Evolutionary conservation across 2,113 vertebrate species (phyloP), one percentile per base, ranked within the genome.

Genomic region (Cyanoliseus patagonus): DNA sequence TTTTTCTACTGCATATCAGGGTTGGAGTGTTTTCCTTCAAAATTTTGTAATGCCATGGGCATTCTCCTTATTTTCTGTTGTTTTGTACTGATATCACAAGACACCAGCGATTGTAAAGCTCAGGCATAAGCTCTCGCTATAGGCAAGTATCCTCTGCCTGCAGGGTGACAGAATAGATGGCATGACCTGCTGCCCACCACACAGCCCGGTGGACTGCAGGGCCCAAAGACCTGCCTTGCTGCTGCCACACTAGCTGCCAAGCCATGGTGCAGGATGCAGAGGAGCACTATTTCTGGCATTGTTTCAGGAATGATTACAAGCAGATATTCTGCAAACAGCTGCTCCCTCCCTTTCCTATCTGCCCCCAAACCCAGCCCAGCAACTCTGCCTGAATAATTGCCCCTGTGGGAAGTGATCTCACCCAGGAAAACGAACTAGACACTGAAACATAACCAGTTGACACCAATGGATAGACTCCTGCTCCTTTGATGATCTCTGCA

Each of bases 161-260:
- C 35, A 18, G 35, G 17, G 46, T 63, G 70, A 23, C 16, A 3
- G 31, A 7, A 10, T 2, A 25, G 39, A 0, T 46, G 35, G 8
- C 63, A 28, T 17, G 5, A 2, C 0, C 0, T 10, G 24, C 37
- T 39, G 13, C 41, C 37, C 57, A 42, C 16, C 46, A 3, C 1
- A 13, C 0, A 7, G 42, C 23, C 30, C 1, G 11, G 14, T 14
- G 10, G 1, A 16, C 39, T 24, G 44, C 0, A 1, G 7, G 19
- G 6, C 6, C 10, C 7, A 0, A 35, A 64, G 66, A 35, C 33
- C 11, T 10, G 31, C 28, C 6, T 2, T 31, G 31, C 17, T 68
- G 49, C 8, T 6, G 27, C 11, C 27, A 33, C 3, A 0, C 9
- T 49, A 28, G 46, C 44, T 44, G 18, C 20, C 57, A 55, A 64